A percentile compares a stretch with the other conserved stretches of the same genome.
phyloP scores from a whole-genome alignment of 1,140 invertebrate genomes.

The Brachystomella parvula region DNA sequence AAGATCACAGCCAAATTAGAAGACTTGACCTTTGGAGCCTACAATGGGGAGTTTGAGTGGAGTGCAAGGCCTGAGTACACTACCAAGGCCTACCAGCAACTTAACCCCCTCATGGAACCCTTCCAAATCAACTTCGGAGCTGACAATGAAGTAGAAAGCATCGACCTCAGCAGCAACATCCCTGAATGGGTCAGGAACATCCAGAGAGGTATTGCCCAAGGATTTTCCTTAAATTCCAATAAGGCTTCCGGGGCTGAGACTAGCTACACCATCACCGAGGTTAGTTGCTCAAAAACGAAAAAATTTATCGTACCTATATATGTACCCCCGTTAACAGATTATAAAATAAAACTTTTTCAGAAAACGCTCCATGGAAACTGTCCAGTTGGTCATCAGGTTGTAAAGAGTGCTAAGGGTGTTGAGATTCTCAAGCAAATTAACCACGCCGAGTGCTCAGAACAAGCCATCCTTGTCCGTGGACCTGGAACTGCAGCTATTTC shows the following conservation, averaged over 20 bases:
- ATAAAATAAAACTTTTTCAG: conserved; percentile 24
- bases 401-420: conserved; percentile 18
- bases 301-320: not conserved
- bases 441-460: conserved; percentile 21
- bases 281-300: conserved; percentile 6
- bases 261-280: conserved; percentile 21
- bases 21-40: conserved; percentile 25
- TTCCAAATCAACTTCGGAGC: conserved; percentile 27
- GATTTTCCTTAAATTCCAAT: conserved; percentile 26
- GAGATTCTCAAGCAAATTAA: conserved; percentile 30
- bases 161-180: conserved; percentile 21
- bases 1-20: conserved; percentile 23
- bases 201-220: conserved; percentile 32
- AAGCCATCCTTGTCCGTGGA: conserved; percentile 12
- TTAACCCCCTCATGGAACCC: conserved; percentile 30
- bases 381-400: conserved; percentile 27
- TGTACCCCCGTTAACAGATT: too few relatives aligned
- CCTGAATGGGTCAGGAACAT: conserved; percentile 33
- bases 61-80: not conserved
- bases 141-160: conserved; percentile 25
- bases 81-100: conserved; percentile 25
- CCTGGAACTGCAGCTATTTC: conserved; percentile 21
- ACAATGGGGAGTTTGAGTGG: conserved; percentile 30
- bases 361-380: conserved; percentile 33
- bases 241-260: conserved; percentile 2